Percentiles rank a stretch among this genome's conserved stretches.
Evolutionary conservation across 1,140 invertebrate genomes (phyloP).

Genomic region (Schlechtendalia chinensis): DNA sequence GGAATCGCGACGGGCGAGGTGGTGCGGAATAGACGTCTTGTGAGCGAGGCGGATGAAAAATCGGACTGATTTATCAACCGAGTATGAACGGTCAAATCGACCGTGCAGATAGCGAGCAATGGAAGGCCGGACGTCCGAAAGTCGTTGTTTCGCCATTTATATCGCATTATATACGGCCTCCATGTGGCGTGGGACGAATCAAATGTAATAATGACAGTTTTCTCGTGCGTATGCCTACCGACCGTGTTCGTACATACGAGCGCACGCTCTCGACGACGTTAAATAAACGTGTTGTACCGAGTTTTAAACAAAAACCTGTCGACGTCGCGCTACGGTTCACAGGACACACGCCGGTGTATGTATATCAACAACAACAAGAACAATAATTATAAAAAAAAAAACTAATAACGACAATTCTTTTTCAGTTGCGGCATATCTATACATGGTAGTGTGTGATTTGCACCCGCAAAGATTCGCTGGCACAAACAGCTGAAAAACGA

Average conservation of each 20-base stretch:
- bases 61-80: constrained; percentile 31
- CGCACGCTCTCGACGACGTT: not conserved
- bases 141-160: constrained; percentile 48
- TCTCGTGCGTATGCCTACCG: not conserved
- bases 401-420: no score
- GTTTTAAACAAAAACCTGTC: not conserved
- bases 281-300: not conserved
- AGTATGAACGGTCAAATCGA: constrained; percentile 47
- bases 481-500: no score
- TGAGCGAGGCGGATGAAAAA: not conserved
- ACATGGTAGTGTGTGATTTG: no score
- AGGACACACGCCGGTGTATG: no score
- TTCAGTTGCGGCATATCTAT: no score
- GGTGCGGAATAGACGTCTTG: not conserved
- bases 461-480: no score
- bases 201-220: constrained; percentile 37
- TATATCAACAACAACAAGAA: no score
- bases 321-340: no score
- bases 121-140: constrained; percentile 43
- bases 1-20: not conserved
- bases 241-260: no score
- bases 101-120: constrained; percentile 37
- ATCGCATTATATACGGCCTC: constrained; percentile 29
- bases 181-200: not conserved
- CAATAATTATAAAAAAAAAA: no score